phyloP scores from a whole-genome alignment of 2,113 vertebrate species.

The Solea senegalensis region DNA sequence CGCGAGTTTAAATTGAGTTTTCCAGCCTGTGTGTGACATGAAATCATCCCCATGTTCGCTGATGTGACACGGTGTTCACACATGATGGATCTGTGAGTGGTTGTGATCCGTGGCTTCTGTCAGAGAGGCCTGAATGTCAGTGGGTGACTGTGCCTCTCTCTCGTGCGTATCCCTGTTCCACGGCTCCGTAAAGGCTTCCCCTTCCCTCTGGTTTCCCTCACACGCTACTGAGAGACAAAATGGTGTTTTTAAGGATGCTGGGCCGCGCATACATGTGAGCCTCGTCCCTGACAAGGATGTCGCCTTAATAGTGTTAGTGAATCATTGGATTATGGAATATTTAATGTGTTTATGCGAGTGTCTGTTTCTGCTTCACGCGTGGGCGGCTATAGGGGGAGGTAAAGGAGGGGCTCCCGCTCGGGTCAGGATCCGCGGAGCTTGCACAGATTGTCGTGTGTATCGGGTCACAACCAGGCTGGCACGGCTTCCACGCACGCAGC shows the following conservation, averaged over 20 bases:
- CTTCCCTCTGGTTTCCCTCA: constrained; percentile 43
- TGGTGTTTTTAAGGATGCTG: constrained; percentile 67
- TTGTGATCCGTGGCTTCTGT: constrained; percentile 6
- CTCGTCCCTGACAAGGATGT: constrained; percentile 16
- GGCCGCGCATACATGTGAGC: constrained; percentile 24
- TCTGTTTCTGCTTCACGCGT: constrained; percentile 51
- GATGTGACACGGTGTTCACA: constrained; percentile 16
- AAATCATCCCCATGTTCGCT: constrained; percentile 22
- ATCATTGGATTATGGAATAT: constrained; percentile 63
- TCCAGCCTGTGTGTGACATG: background rate
- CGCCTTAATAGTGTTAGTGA: constrained; percentile 45
- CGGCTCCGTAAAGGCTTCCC: constrained; percentile 48
- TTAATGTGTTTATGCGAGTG: constrained; percentile 54
- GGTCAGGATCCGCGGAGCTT: constrained; percentile 44
- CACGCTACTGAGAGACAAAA: constrained; percentile 63
- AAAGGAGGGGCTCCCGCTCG: constrained; percentile 28
- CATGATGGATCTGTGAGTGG: constrained; percentile 17
- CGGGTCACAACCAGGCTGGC: constrained; percentile 56
- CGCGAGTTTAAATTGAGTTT: constrained; percentile 1
- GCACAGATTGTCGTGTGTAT: constrained; percentile 61
- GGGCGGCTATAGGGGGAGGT: constrained; percentile 41
- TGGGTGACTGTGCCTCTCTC: constrained; percentile 29
- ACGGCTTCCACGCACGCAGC: constrained; percentile 42
- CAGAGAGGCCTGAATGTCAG: constrained; percentile 46
- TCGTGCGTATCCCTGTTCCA: constrained; percentile 29